phyloP scores from a whole-genome alignment of 92 coral and sea anemone species.

The Umimayanthus kanabou region DNA sequence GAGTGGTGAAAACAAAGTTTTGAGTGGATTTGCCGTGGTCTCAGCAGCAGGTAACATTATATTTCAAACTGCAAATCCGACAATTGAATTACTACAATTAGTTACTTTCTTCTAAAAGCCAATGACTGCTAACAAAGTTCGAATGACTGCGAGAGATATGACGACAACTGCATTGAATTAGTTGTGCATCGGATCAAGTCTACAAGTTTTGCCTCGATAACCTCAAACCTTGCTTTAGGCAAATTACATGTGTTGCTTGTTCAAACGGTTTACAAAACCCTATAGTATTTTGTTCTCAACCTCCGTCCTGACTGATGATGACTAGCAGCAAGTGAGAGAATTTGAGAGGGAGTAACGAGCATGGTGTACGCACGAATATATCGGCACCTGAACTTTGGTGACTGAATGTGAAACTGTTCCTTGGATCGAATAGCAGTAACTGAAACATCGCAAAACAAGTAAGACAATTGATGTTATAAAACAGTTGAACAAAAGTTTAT shows the following conservation, averaged over 20 bases:
- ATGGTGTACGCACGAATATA: not conserved
- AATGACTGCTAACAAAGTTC: slow-evolving; percentile 15
- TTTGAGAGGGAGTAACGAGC: not conserved
- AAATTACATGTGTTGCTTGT: not conserved
- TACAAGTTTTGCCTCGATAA: not conserved
- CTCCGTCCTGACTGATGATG: not conserved
- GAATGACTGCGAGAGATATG: not conserved
- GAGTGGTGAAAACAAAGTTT: slow-evolving; percentile 2
- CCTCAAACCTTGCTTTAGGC: not conserved
- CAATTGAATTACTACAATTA: slow-evolving; percentile 25
- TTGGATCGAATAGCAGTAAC: not conserved
- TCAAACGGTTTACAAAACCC: not conserved
- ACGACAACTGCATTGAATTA: not conserved
- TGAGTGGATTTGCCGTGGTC: not conserved
- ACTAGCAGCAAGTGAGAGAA: not conserved
- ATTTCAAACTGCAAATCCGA: slow-evolving; percentile 30
- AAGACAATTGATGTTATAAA: not conserved
- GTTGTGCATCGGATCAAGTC: not conserved
- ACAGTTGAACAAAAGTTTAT: not conserved
- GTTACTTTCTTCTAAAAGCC: not conserved
- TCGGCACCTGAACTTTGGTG: not conserved
- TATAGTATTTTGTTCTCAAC: not conserved
- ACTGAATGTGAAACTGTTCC: not conserved
- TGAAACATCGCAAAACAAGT: not conserved
- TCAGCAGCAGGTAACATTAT: slow-evolving; percentile 12